A percentile compares a stretch with the other conserved stretches of the same genome.
These are phyloP conservation scores for Laspeyria flexula DNA, from an alignment of 2,888 invertebrate genomes.

Conservation along the genomic window DNA sequence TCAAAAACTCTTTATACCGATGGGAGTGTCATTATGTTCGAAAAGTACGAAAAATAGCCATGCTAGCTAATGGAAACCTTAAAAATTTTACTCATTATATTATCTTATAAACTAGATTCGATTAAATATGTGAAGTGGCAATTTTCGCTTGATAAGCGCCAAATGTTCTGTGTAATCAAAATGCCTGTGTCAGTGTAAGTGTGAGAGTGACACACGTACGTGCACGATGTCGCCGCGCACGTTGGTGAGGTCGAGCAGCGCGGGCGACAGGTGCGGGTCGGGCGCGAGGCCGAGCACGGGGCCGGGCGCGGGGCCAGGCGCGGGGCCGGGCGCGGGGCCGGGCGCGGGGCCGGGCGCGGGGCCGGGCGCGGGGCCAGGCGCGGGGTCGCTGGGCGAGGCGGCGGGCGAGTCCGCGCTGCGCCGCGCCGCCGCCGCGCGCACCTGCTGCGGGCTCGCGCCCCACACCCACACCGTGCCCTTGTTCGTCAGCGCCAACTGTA, in stretches of 20 bases:
- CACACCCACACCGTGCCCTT: conserved; percentile 82
- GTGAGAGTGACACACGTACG: conserved; percentile 63
- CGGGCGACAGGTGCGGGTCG: conserved; percentile 84
- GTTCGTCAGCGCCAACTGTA: conserved; percentile 82
- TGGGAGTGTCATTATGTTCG: no score
- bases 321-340: conserved; percentile 81
- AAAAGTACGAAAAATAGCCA: no score
- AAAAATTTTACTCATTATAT: no score
- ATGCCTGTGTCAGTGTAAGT: no score
- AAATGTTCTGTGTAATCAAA: no score
- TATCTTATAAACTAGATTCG: no score
- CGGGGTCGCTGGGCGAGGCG: conserved; percentile 1
- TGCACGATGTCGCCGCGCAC: conserved; percentile 88
- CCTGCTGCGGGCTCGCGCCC: conserved; percentile 88
- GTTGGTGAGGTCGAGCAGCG: conserved; percentile 86
- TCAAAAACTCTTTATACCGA: no score
- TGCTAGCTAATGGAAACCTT: no score
- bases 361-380: conserved; percentile 82
- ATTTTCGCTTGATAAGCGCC: no score
- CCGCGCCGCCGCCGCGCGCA: conserved; percentile 84
- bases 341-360: conserved; percentile 87
- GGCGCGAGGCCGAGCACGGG: conserved; percentile 10
- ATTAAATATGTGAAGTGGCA: no score
- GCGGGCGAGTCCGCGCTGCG: conserved; percentile 53
- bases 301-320: conserved; percentile 26